Evolutionary conservation across 2,797 vertebrate species (phyloP).

Genomic region (Malacoctenus gilli): DNA sequence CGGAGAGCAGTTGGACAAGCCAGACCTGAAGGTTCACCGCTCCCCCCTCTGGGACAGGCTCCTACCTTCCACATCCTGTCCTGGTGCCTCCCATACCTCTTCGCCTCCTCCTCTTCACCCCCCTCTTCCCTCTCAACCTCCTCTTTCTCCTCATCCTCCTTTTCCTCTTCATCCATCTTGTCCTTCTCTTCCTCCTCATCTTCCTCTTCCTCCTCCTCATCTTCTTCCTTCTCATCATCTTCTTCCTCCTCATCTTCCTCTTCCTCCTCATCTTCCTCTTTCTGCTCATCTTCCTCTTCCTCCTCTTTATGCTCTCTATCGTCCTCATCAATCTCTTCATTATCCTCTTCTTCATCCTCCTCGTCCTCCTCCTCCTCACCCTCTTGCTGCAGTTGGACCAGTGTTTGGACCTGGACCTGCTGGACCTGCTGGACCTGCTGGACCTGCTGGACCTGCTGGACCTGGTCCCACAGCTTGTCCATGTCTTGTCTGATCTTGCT

Average conservation of each 20-base stretch:
- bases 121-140: constrained; percentile 22
- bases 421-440: constrained; percentile 78
- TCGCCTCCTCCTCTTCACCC: constrained; percentile 29
- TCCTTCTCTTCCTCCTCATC: too few relatives aligned
- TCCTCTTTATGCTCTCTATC: too few relatives aligned
- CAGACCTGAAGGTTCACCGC: too few relatives aligned
- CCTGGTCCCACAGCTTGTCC: constrained; percentile 76
- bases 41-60: background rate
- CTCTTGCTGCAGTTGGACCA: too few relatives aligned
- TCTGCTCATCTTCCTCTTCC: background rate
- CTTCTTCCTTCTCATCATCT: too few relatives aligned
- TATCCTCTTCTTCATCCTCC: too few relatives aligned
- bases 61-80: constrained; percentile 49
- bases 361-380: too few relatives aligned
- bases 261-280: too few relatives aligned
- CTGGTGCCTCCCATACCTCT: constrained; percentile 70
- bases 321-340: too few relatives aligned
- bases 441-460: constrained; percentile 7
- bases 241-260: too few relatives aligned
- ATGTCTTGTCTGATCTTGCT: constrained; percentile 80
- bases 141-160: constrained; percentile 38
- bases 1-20: background rate
- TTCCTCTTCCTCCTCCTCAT: too few relatives aligned
- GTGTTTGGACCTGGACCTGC: constrained; percentile 73
- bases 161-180: constrained; percentile 27